Evolutionary conservation across 2,888 invertebrate genomes (phyloP).

Genomic region (Cephus spinipes): DNA sequence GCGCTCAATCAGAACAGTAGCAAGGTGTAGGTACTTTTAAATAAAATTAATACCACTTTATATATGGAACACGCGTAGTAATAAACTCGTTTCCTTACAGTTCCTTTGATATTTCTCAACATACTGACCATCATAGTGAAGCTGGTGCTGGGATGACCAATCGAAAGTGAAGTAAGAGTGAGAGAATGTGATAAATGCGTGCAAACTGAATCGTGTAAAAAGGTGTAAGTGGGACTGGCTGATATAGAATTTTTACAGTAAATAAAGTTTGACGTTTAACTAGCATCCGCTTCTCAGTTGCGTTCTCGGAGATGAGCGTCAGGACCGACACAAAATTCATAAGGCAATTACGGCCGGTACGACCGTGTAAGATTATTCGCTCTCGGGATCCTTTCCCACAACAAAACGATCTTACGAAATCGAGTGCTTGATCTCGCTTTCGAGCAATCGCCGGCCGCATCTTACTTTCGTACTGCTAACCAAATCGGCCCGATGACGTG

Average conservation of each 20-base stretch:
- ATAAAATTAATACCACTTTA: neutral
- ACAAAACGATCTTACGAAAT: slow-evolving; percentile 15
- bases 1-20: slow-evolving; percentile 95
- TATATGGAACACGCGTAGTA: neutral
- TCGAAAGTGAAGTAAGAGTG: neutral
- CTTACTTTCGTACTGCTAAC: slow-evolving; percentile 19
- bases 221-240: neutral
- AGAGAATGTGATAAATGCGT: neutral
- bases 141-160: slow-evolving; percentile 82
- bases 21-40: slow-evolving; percentile 82
- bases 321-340: neutral
- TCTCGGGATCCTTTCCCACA: neutral
- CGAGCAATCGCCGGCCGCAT: slow-evolving; percentile 8
- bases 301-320: neutral
- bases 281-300: neutral
- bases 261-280: neutral
- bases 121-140: slow-evolving; percentile 88
- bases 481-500: slow-evolving; percentile 19
- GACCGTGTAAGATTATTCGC: neutral
- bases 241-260: neutral
- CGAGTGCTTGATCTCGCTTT: slow-evolving; percentile 13
- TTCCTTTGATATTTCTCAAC: slow-evolving; percentile 94
- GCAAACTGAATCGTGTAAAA: neutral
- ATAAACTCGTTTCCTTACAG: slow-evolving; percentile 75
- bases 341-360: neutral